Percentiles rank a stretch among this genome's conserved stretches.
Evolutionary conservation across 2,888 invertebrate species (phyloP).

Genomic region (Agelastica alni): DNA sequence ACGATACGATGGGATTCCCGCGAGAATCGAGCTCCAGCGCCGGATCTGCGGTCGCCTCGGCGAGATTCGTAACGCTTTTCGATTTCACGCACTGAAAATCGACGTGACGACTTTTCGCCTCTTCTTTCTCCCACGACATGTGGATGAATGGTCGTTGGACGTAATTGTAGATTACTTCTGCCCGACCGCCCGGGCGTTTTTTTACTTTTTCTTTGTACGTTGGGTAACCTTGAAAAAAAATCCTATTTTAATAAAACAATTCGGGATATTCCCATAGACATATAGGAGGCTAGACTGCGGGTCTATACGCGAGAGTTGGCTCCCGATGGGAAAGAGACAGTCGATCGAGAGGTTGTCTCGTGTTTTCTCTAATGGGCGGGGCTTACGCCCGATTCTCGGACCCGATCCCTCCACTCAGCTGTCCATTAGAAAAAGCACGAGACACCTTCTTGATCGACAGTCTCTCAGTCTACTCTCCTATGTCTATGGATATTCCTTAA

Average conservation of each 20-base stretch:
- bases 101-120: conserved; percentile 97
- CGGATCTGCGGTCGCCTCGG: conserved; percentile 93
- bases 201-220: conserved; percentile 99
- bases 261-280: too few species aligned
- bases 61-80: conserved; percentile 95
- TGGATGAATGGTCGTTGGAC: conserved; percentile 99
- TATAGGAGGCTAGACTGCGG: too few species aligned
- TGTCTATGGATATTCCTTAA: too few species aligned
- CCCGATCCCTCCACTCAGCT: too few species aligned
- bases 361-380: too few species aligned
- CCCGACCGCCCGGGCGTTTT: conserved; percentile 89
- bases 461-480: too few species aligned
- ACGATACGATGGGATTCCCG: conserved; percentile 55
- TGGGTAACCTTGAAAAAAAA: conserved; percentile 72
- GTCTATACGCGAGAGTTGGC: too few species aligned
- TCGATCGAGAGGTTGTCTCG: too few species aligned
- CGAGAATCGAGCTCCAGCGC: conserved; percentile 70
- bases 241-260: not conserved
- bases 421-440: too few species aligned
- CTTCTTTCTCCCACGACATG: conserved; percentile 99
- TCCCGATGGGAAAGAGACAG: too few species aligned
- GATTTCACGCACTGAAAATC: conserved; percentile 99
- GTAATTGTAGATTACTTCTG: conserved; percentile 99
- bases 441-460: too few species aligned
- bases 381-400: too few species aligned